Evolutionary conservation across 2,888 invertebrate species (phyloP), one percentile per base, ranked within the genome.

Genomic region (Calliopum simillimum): DNA sequence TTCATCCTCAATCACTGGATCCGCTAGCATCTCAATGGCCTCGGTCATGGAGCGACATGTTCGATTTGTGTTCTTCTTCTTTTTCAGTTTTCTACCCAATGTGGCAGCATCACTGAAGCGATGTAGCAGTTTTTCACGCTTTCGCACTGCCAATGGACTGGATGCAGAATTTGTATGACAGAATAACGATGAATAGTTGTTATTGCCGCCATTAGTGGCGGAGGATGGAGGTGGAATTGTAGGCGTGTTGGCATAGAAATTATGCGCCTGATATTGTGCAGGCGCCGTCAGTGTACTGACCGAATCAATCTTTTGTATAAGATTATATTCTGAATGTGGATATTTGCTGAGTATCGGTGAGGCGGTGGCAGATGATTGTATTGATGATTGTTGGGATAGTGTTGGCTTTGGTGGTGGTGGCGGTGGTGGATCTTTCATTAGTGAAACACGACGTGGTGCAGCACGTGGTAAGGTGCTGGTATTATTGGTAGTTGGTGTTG

Each of bases 51-150:
- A 86, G 70, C 85, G 84, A 73, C 85, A 86, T 71, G 83, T 81
- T 73, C 86, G 81, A 73, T 84, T 85, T 5, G 81, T 84, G 73
- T 86, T 85, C 75, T 84, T 85, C 76, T 86, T 86, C 76, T 86
- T 86, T 74, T 86, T 86, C 44, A 85, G 78, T 63, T 82, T 82
- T 47, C 85, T 79, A 6, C 86, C 86, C 78, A 86, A 67, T n/a
- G 86, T 86, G 62, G 86, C 86, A n/a, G 86, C 86, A 81, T 86
- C 86, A 73, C 86, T 86, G 70, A 86, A 86, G 8, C 86, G 83
- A 79, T 86, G 86, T 56, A 85, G 71, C 46, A 86, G 78, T 74
- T 86, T 86, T 71, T 85, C 84, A 64, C 86, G 82, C 75, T 86
- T 86, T 16, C 85, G 81, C 23, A 84, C 84, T 0, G 83, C 82